phyloP scores from a whole-genome alignment of 2,888 invertebrate genomes.

The Platynereis dumerilii region DNA sequence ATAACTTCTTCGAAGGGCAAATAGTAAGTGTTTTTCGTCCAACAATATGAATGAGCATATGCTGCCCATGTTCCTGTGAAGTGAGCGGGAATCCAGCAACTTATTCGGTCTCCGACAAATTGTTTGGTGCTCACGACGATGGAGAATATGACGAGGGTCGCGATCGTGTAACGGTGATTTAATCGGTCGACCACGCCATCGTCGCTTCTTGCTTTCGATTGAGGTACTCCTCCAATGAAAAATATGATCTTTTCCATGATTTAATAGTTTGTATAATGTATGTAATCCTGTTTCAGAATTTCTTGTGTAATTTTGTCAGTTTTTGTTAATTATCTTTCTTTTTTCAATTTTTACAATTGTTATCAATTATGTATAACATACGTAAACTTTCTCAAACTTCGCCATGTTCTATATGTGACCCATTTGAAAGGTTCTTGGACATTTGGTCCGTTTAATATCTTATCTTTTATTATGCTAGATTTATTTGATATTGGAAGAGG shows the following conservation, averaged over 20 bases:
- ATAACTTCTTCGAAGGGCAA: constrained; percentile 41
- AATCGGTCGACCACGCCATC: constrained; percentile 40
- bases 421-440: no score
- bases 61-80: constrained; percentile 40
- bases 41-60: constrained; percentile 44
- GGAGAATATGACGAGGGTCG: constrained; percentile 38
- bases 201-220: constrained; percentile 37
- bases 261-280: no score
- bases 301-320: no score
- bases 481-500: no score
- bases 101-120: constrained; percentile 40
- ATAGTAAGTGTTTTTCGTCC: constrained; percentile 43
- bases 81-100: constrained; percentile 44
- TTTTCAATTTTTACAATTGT: no score
- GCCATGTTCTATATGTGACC: no score
- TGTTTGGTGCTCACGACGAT: constrained; percentile 40
- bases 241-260: constrained; percentile 41
- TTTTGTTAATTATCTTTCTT: no score
- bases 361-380: no score
- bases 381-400: no score
- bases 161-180: constrained; percentile 37
- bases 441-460: no score
- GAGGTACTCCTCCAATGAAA: constrained; percentile 38
- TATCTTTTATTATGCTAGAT: no score
- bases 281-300: no score